A percentile compares a stretch with the other conserved stretches of the same genome.
phyloP scores from a whole-genome alignment of 2,797 vertebrate species.

The Amphiprion clarkii region DNA sequence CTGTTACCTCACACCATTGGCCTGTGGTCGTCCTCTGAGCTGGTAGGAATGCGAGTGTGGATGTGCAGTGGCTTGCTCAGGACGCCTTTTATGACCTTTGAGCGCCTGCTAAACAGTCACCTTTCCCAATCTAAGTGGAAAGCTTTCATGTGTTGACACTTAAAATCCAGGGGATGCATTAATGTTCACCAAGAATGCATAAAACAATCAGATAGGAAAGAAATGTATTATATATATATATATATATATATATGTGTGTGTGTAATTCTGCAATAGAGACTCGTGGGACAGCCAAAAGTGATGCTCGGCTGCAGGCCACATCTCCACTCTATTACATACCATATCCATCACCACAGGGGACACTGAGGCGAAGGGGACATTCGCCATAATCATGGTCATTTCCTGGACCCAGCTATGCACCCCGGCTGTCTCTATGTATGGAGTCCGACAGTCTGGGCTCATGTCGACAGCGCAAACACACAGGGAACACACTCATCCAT shows the following conservation, averaged over 20 bases:
- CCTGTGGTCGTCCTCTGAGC: conserved; percentile 66
- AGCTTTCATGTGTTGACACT: conserved; percentile 4
- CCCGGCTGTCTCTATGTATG: conserved; percentile 65
- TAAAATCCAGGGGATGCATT: background rate
- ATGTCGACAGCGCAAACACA: conserved; percentile 68
- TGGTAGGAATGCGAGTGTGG: conserved; percentile 70
- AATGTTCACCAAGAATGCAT: background rate
- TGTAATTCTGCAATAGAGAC: conserved; percentile 3
- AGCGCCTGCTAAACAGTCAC: conserved; percentile 46
- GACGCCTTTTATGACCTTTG: conserved; percentile 64
- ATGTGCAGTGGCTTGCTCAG: conserved; percentile 72
- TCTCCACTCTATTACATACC: conserved; percentile 65
- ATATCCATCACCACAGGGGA: conserved; percentile 72
- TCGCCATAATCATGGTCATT: conserved; percentile 76
- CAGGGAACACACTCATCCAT: conserved; percentile 69
- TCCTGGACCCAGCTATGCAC: conserved; percentile 66
- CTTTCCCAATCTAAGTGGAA: conserved; percentile 34
- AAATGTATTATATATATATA: background rate
- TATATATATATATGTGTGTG: no score
- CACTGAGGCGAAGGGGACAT: conserved; percentile 63
- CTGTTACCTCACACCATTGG: conserved; percentile 64
- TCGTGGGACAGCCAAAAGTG: conserved; percentile 19
- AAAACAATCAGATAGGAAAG: background rate
- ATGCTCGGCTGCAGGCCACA: conserved; percentile 33
- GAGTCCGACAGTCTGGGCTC: conserved; percentile 82